A percentile compares a stretch with the other conserved stretches of the same genome.
phyloP scores from a whole-genome alignment of 1,140 invertebrate genomes.

The Parapsyche elsis region DNA sequence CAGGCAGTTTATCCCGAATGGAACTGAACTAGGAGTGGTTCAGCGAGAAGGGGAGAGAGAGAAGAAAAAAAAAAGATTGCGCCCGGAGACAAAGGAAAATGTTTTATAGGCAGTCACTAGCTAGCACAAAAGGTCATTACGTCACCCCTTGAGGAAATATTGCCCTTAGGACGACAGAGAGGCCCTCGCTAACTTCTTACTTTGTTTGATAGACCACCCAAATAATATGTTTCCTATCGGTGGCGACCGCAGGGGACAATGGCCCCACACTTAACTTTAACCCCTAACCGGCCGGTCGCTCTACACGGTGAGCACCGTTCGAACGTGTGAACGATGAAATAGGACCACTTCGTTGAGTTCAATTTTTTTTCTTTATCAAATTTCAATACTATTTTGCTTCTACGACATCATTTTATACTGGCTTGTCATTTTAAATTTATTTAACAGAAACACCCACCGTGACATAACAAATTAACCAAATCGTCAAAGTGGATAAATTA shows the following conservation, averaged over 20 bases:
- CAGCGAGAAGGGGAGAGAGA: neutral
- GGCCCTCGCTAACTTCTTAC: constrained; percentile 37
- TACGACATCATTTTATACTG: too few relatives aligned
- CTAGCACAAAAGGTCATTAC: constrained; percentile 53
- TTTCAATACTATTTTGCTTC: too few relatives aligned
- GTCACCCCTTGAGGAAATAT: constrained; percentile 55
- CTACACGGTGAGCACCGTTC: too few relatives aligned
- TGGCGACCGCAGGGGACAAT: neutral
- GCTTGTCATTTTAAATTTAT: too few relatives aligned
- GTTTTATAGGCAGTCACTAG: constrained; percentile 54
- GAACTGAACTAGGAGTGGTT: neutral
- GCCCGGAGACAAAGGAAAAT: constrained; percentile 55
- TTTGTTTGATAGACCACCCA: constrained; percentile 35
- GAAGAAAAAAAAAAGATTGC: constrained; percentile 53
- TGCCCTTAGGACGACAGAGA: constrained; percentile 31
- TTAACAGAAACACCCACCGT: too few relatives aligned
- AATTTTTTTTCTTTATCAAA: too few relatives aligned
- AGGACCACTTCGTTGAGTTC: too few relatives aligned
- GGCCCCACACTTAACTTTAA: neutral
- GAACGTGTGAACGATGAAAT: too few relatives aligned
- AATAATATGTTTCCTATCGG: constrained; percentile 41
- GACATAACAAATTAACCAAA: too few relatives aligned
- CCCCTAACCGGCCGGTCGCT: too few relatives aligned
- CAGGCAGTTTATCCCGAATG: constrained; percentile 33
- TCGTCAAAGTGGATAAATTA: too few relatives aligned